These are phyloP conservation scores for Callocephalon fimbriatum DNA, from an alignment of 2,113 vertebrate genomes.

Conservation along the genomic window DNA sequence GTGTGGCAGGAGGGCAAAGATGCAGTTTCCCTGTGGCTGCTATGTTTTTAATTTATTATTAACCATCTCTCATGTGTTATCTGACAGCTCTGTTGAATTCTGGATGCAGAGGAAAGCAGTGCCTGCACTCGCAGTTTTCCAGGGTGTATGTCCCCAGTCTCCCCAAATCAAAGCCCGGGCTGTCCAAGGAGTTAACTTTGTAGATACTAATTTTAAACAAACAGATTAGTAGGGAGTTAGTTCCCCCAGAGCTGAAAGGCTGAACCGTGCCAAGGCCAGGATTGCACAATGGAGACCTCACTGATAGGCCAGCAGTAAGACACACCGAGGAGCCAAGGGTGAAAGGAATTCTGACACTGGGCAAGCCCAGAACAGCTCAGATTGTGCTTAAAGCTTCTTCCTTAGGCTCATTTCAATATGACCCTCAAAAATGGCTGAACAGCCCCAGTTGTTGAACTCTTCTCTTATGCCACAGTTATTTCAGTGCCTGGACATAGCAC, in stretches of 20 bases:
- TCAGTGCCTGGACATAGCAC: background rate
- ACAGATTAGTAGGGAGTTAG: conserved; percentile 36
- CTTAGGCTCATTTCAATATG: background rate
- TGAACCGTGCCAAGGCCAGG: background rate
- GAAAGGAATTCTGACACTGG: background rate
- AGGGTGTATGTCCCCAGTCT: background rate
- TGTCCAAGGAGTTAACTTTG: conserved; percentile 17
- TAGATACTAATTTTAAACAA: conserved; percentile 64
- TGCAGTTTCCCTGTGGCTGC: conserved; percentile 61
- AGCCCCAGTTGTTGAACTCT: background rate
- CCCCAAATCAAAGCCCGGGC: conserved; percentile 15
- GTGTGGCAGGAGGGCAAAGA: conserved; percentile 36
- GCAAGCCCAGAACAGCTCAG: background rate
- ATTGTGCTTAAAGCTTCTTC: background rate
- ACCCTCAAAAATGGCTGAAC: background rate
- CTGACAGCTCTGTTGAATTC: conserved; percentile 61
- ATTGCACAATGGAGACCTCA: background rate
- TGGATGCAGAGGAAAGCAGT: conserved; percentile 45
- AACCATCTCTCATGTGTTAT: conserved; percentile 72
- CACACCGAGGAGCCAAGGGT: rapidly evolving
- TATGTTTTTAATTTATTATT: conserved; percentile 82
- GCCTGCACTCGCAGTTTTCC: conserved; percentile 47
- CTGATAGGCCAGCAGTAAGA: background rate
- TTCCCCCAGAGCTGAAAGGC: background rate
- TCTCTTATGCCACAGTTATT: background rate